Evolutionary conservation across 2,113 vertebrate genomes (phyloP).

Genomic region (Ondatra zibethicus): DNA sequence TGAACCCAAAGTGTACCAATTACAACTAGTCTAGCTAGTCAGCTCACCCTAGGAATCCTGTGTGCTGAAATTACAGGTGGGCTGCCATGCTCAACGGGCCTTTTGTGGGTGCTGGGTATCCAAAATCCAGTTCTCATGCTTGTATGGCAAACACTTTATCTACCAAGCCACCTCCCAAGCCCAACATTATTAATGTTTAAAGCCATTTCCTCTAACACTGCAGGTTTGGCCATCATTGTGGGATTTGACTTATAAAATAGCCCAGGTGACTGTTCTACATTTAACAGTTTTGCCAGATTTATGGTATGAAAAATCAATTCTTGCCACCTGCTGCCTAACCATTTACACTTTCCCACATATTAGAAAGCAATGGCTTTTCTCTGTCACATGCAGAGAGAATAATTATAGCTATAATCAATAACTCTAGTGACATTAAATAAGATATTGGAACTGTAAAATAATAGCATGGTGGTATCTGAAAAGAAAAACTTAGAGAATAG

Average conservation of each 20-base stretch:
- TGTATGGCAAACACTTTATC: neutral
- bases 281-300: constrained; percentile 49
- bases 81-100: neutral
- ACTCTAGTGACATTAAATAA: constrained; percentile 34
- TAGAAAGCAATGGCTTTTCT: constrained; percentile 40
- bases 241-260: constrained; percentile 35
- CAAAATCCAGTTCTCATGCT: neutral
- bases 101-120: neutral
- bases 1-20: neutral
- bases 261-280: constrained; percentile 34
- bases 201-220: constrained; percentile 29
- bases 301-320: constrained; percentile 26
- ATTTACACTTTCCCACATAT: constrained; percentile 54
- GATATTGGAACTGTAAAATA: constrained; percentile 17
- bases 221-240: neutral
- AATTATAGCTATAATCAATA: constrained; percentile 58
- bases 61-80: neutral
- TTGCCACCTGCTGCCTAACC: constrained; percentile 20
- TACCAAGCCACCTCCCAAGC: neutral
- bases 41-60: neutral
- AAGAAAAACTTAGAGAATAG: neutral
- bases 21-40: neutral
- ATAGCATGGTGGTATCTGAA: constrained; percentile 11
- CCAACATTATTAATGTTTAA: constrained; percentile 15
- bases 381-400: constrained; percentile 27